Evolutionary conservation across 2,888 invertebrate species (phyloP).

Genomic region (Synanthedon formicaeformis): DNA sequence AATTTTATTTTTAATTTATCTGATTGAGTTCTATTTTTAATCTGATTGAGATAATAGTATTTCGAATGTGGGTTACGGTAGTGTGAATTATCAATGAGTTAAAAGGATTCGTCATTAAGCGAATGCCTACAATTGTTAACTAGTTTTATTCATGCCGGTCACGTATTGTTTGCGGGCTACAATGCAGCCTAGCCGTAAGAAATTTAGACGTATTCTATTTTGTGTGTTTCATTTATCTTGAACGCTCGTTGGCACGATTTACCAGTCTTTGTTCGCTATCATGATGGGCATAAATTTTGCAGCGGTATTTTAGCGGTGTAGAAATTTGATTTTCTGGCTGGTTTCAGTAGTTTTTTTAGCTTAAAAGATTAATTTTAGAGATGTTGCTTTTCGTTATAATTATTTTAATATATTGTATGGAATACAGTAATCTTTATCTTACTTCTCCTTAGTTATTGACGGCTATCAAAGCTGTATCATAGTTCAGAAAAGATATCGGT

Average conservation of each 20-base stretch:
- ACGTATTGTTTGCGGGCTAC: not conserved
- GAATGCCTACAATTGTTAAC: not conserved
- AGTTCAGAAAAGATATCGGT: too few relatives aligned
- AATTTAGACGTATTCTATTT: not conserved
- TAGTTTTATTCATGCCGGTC: not conserved
- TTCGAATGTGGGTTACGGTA: not conserved
- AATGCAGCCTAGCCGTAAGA: not conserved
- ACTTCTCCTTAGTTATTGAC: too few relatives aligned
- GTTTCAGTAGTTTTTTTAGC: too few relatives aligned
- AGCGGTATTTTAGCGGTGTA: not conserved
- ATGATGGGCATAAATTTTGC: not conserved
- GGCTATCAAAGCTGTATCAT: too few relatives aligned
- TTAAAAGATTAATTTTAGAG: too few relatives aligned
- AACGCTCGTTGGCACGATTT: not conserved
- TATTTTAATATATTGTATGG: too few relatives aligned
- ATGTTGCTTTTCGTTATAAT: too few relatives aligned
- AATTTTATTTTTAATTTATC: too few relatives aligned
- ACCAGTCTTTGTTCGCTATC: not conserved
- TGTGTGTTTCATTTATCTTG: not conserved
- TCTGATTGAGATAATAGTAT: too few relatives aligned
- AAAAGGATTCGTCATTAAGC: not conserved
- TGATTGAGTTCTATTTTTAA: too few relatives aligned
- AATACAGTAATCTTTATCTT: too few relatives aligned
- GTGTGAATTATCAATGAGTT: not conserved
- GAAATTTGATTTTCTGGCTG: not conserved